Conservation (phyloP, 2,888 invertebrate species). For the Invenusta paracnida region DNA sequence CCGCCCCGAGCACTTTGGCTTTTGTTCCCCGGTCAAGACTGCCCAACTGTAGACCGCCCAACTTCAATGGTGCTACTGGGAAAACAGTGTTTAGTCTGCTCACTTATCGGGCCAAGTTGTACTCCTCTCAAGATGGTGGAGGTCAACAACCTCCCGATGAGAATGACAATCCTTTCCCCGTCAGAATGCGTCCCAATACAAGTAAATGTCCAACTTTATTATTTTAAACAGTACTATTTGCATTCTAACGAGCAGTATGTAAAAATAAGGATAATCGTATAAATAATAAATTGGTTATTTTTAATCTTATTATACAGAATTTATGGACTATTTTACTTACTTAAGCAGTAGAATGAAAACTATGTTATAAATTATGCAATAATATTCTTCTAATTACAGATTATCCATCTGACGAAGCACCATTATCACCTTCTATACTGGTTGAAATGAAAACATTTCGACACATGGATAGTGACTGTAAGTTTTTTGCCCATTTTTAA, state of each 20-base stretch:
- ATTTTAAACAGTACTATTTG: too few relatives aligned
- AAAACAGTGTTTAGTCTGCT: background rate
- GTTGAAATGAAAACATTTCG: constrained; percentile 15
- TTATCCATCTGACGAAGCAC: background rate
- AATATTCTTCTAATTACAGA: too few relatives aligned
- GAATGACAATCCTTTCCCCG: background rate
- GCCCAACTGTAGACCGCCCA: background rate
- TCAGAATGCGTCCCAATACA: background rate
- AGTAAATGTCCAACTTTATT: background rate
- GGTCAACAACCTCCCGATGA: background rate
- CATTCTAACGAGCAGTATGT: too few relatives aligned
- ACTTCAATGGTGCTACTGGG: background rate
- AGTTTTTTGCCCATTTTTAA: too few relatives aligned
- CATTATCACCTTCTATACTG: background rate
- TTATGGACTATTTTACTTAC: too few relatives aligned
- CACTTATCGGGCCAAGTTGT: background rate
- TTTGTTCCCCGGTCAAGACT: background rate
- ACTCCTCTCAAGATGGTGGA: background rate
- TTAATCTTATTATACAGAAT: background rate
- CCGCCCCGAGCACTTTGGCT: background rate
- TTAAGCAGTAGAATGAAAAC: background rate
- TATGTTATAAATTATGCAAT: too few relatives aligned
- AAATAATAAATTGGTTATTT: too few relatives aligned
- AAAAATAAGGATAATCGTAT: too few relatives aligned
- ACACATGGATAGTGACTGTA: constrained; percentile 13